phyloP scores from a whole-genome alignment of 2,113 vertebrate genomes.

The Ovibos moschatus region DNA sequence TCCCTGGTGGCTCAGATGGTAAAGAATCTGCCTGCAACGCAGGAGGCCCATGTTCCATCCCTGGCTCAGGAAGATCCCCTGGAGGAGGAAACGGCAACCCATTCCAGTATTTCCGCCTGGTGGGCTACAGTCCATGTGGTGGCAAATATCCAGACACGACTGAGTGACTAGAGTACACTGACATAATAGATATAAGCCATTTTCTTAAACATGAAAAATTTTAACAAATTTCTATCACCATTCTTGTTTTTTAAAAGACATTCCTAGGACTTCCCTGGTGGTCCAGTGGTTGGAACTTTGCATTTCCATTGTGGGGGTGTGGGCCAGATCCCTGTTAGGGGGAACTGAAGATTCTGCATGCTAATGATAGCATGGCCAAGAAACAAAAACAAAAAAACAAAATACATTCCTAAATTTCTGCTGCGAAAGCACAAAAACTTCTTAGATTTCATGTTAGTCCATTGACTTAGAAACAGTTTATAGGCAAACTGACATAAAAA shows the following conservation, averaged over 20 bases:
- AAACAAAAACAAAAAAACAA: not conserved
- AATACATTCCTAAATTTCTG: not conserved
- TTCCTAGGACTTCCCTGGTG: not conserved
- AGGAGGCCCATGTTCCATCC: not conserved
- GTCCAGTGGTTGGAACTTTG: not conserved
- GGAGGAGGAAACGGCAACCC: not conserved
- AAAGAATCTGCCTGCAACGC: not conserved
- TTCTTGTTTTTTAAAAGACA: slow-evolving; percentile 20
- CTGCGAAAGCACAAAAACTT: not conserved
- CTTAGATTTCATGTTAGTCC: not conserved
- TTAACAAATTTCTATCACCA: not conserved
- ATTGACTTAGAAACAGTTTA: not conserved
- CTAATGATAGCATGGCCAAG: not conserved
- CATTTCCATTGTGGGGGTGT: not conserved
- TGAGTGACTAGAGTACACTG: not conserved
- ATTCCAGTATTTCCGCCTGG: not conserved
- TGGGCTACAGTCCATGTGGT: not conserved
- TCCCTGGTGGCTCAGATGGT: not conserved
- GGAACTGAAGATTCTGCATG: not conserved
- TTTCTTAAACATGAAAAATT: slow-evolving; percentile 19
- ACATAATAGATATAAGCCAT: not conserved
- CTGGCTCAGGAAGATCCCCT: not conserved
- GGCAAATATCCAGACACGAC: not conserved
- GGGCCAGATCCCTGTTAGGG: not conserved
- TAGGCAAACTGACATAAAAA: not conserved